Evolutionary conservation across 37 sponge, comb jelly and placozoan genomes (phyloP), one percentile per base, ranked within the genome.

Genomic region (Cliona cf. orientalis): DNA sequence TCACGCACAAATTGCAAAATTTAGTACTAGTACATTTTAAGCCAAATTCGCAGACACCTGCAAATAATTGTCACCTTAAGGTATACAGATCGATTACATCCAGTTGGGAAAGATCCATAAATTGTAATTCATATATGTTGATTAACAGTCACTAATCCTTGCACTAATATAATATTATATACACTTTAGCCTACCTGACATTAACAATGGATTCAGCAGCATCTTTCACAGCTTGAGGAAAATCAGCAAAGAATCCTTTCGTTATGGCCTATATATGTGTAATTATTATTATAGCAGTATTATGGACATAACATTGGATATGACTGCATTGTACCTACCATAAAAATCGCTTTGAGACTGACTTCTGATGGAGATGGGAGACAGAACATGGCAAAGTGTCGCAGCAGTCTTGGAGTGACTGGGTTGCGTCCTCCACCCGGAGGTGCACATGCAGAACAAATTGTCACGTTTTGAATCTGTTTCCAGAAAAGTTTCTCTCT

Each of bases 401-500:
- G 76, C 41, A 98, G 57, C 66, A 98, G 83, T n/a, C 99, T 86
- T 5, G 99, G 95, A 32, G 99, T 94, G 61, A 98, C 87, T 1
- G 97, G 97, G 83, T 98, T 98, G 34, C 99, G 89, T 43, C 99
- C 99, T 31, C 99, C 99, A 39, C 99, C 97, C 7, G 99, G 99
- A 35, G 99, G 99, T 28, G 95, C 99, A 90, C 99, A 98, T 5
- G 97, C 99, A n/a, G 97, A 95, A 86, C 90, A 89, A 42, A 98
- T 89, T 3, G 87, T 96, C 53, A 96, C 93, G 81, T 98, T 97
- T 80, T 91, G 90, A 37, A 98, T 90, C 39, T 89, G 83, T 76
- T 98, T 98, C 99, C 99, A 98, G 78, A 96, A 98, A 5, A 98
- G 86, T 72, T 98, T 98, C 31, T 98, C 97, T 68, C 99, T 90